Base-by-base conservation (phyloP, 2,888 invertebrate genomes). In the Laothoe populi region DNA sequence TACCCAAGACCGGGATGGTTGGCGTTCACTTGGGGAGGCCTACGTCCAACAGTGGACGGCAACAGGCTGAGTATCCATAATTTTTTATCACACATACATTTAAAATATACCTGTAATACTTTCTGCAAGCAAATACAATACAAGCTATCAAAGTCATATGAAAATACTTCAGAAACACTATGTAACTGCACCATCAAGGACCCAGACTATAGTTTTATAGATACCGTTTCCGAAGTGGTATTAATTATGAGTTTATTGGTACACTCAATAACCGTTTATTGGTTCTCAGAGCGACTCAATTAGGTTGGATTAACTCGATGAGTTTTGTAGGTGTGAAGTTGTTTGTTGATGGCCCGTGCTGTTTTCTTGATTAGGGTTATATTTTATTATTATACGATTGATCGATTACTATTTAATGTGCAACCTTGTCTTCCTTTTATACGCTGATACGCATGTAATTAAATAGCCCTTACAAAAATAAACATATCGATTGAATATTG, bases 241-340 rank as follows among this genome's bases (percentile, higher is more conserved):
- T 86, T 88, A 88, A 87, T 88, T 88, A 84, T 78, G 68, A 77
- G 73, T 90, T 90, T 90, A 90, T 88, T 84, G 81, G 83, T 75
- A 78, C 76, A 84, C 82, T 82, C 88, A 90, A 91, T 90, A 88
- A 81, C 75, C 72, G 82, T 91, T 90, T 88, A 91, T 87, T 70
- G 84, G 86, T 80, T 87, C 87, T 74, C 86, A 84, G 86, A 84
- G 83, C 87, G 86, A 85, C 81, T 84, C 90, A 89, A 90, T 92
- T 89, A 89, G 79, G 78, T 75, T 73, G 79, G 82, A 89, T 89
- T 88, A 88, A 82, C 83, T 84, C 66, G 73, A 75, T 83, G 80
- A 78, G 77, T 79, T 74, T 71, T 73, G 77, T 77, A 81, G 78
- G 83, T 84, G 82, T 78, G 75, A 82, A 81, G 70, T 73, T 63